These are phyloP conservation scores for Exocentrus adspersus DNA, from an alignment of 2,888 invertebrate genomes.

Conservation along the genomic window DNA sequence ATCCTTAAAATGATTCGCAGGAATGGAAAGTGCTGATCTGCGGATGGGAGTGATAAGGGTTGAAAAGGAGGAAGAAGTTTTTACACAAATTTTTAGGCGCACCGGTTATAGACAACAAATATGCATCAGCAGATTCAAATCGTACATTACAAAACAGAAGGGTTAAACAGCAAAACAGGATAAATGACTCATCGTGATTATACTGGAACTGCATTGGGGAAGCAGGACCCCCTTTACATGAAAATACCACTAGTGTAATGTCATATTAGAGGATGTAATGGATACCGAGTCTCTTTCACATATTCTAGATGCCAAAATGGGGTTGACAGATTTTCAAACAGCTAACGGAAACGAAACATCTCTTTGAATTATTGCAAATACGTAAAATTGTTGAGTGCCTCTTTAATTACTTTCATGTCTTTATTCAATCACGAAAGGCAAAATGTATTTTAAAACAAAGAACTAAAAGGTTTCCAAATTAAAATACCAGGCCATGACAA, in stretches of 20 bases:
- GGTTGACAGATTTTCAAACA: slow-evolving; percentile 1
- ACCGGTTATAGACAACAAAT: too few relatives aligned
- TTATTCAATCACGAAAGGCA: too few relatives aligned
- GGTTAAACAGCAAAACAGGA: background rate
- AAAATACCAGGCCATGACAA: slow-evolving; percentile 11
- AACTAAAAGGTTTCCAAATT: background rate
- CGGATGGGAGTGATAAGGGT: too few relatives aligned
- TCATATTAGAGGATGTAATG: slow-evolving; percentile 3
- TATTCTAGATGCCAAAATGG: background rate
- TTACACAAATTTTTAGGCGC: too few relatives aligned
- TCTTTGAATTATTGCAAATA: background rate
- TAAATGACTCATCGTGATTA: background rate
- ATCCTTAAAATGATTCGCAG: too few relatives aligned
- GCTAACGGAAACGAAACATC: slow-evolving; percentile 1
- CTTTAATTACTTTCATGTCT: background rate
- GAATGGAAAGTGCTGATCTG: too few relatives aligned
- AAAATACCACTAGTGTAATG: background rate
- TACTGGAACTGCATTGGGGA: background rate
- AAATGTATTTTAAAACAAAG: background rate
- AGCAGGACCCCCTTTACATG: background rate
- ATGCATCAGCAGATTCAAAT: too few relatives aligned
- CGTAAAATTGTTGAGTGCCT: background rate
- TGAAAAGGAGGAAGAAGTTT: too few relatives aligned
- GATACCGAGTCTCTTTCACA: slow-evolving; percentile 6
- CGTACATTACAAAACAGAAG: background rate